Evolutionary conservation across 2,797 vertebrate species (phyloP).

Genomic region (Triplophysa yarkandensis): DNA sequence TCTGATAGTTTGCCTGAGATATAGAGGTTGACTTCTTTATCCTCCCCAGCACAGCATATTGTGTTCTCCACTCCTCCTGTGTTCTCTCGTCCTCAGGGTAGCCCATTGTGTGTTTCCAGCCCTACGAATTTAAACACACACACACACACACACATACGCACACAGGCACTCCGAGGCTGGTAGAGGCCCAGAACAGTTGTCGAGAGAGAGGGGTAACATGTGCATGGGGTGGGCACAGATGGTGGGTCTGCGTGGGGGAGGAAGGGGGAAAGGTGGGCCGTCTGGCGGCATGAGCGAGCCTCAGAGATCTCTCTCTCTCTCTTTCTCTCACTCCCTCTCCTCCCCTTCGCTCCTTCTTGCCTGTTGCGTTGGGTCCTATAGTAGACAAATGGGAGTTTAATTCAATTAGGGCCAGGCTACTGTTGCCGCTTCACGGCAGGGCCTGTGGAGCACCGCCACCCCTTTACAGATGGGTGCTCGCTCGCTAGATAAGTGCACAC

Average conservation of each 20-base stretch:
- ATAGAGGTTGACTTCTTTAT: constrained; percentile 44
- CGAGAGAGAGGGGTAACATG: constrained; percentile 86
- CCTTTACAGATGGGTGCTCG: constrained; percentile 50
- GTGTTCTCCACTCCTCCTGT: constrained; percentile 41
- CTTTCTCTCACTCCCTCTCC: constrained; percentile 45
- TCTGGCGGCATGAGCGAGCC: constrained; percentile 88
- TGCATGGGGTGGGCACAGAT: constrained; percentile 91
- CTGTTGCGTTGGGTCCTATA: constrained; percentile 84
- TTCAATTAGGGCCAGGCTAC: constrained; percentile 91
- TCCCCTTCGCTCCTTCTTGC: constrained; percentile 67
- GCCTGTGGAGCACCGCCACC: constrained; percentile 83
- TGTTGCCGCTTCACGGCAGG: constrained; percentile 86
- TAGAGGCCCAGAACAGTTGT: constrained; percentile 87
- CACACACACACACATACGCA: constrained; percentile 38
- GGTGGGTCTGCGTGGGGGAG: constrained; percentile 79
- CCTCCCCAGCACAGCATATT: constrained; percentile 32
- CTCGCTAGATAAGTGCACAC: constrained; percentile 14
- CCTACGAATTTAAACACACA: constrained; percentile 30
- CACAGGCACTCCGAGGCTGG: constrained; percentile 59
- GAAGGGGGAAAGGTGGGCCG: constrained; percentile 84
- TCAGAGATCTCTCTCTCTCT: constrained; percentile 73
- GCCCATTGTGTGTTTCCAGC: constrained; percentile 53
- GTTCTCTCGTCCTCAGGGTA: constrained; percentile 41
- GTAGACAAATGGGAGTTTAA: constrained; percentile 95
- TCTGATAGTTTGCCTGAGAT: constrained; percentile 38